A percentile compares a stretch with the other conserved stretches of the same genome.
These are phyloP conservation scores for Eublepharis macularius DNA, from an alignment of 2,113 vertebrate genomes.

Conservation along the genomic window DNA sequence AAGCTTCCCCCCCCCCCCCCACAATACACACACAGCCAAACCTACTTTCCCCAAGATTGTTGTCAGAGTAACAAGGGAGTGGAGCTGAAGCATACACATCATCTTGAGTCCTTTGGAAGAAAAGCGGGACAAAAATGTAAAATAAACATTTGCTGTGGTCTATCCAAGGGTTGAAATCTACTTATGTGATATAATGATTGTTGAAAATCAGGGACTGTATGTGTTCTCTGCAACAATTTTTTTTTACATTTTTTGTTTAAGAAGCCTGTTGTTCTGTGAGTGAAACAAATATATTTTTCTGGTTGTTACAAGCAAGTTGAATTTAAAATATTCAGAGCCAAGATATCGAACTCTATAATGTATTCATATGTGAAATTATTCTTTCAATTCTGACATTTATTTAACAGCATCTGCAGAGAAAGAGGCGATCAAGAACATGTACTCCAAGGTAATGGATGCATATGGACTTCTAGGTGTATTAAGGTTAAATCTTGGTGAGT, in stretches of 20 bases:
- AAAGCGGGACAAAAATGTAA: no score
- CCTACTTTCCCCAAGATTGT: no score
- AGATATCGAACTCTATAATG: neutral
- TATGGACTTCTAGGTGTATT: slow-evolving; percentile 96
- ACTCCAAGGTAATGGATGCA: slow-evolving; percentile 92
- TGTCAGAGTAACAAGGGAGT: no score
- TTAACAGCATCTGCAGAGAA: slow-evolving; percentile 88
- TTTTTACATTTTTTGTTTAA: neutral
- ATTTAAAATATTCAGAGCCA: neutral
- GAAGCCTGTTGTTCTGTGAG: neutral
- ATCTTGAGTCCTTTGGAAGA: no score
- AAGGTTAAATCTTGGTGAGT: slow-evolving; percentile 94
- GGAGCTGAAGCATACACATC: no score
- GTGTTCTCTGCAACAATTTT: neutral
- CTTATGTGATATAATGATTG: neutral
- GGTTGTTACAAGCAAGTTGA: neutral
- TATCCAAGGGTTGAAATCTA: neutral
- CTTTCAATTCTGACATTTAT: slow-evolving; percentile 9
- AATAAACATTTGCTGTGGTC: neutral
- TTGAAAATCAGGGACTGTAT: neutral
- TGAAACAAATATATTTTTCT: neutral
- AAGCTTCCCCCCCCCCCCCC: no score
- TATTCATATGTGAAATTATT: slow-evolving; percentile 11
- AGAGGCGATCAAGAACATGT: slow-evolving; percentile 90
- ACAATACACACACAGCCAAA: no score